Evolutionary conservation across 2,888 invertebrate species (phyloP), one percentile per base, ranked within the genome.

Genomic region (Drosophila buzzatii): DNA sequence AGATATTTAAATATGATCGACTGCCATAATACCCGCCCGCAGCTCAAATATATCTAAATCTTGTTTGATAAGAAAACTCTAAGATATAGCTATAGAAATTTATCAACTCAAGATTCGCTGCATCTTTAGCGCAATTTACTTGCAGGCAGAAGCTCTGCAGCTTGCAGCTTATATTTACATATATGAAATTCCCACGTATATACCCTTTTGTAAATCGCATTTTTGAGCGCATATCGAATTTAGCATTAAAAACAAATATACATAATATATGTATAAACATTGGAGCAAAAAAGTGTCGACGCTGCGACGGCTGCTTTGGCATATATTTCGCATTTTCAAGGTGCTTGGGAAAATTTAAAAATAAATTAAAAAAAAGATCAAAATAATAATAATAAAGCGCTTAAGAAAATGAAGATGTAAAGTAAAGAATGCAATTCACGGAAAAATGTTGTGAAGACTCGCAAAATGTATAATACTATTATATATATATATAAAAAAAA

Each of bases 211-310:
- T 31, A 31, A 5, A 14, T 14, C 6, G 1, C 4, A 0, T 3
- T 1, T 23, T 1, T 27, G n/a, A 31, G 31, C 49, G 10, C 10
- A 31, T 31, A 31, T 49, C 18, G 31, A n/a, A 8, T n/a, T 10
- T n/a, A 31, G 27, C 27, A 4, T 27, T 2, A 16, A 52, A 35
- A n/a, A n/a, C 27, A 27, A 27, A 27, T 27, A 52, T 20, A 53
- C 20, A 23, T 16, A 45, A 8, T 7, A 37, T 16, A 39, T 7
- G 16, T 39, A 70, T 66, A 64, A 56, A 71, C 31, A 37, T 18
- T 5, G 8, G 3, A 3, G 2, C 16, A n/a, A 31, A 42, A 58
- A 70, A 69, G 2, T 62, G 58, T 47, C 18, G 53, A 56, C 70
- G 51, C 37, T 55, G 31, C 45, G 45, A 45, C 45, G 23, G 7